Percentiles rank a stretch among this genome's conserved stretches.
Evolutionary conservation across 2,888 invertebrate species (phyloP).

Genomic region (Escarpia spicata): DNA sequence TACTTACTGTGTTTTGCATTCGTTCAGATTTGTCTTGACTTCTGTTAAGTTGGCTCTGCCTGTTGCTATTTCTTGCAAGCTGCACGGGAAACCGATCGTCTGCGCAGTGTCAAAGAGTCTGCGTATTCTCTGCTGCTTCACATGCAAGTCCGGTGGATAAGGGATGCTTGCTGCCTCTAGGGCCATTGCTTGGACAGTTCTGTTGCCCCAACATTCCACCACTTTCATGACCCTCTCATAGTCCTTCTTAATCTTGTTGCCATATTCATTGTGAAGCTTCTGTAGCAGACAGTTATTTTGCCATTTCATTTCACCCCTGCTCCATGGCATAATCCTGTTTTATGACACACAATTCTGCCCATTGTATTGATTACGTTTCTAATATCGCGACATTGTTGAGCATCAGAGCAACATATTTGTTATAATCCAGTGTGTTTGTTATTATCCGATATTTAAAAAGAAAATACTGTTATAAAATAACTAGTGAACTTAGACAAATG

Average conservation of each 20-base stretch:
- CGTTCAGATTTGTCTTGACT: background rate
- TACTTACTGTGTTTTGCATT: background rate
- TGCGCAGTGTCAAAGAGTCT: background rate
- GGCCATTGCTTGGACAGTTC: background rate
- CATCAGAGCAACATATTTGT: background rate
- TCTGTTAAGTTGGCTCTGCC: background rate
- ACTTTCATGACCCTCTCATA: background rate
- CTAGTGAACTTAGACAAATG: too few species aligned
- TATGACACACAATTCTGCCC: background rate
- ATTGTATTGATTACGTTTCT: background rate
- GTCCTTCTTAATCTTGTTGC: background rate
- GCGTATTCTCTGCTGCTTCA: background rate
- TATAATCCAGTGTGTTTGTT: too few species aligned
- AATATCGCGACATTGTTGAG: background rate
- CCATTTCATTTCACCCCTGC: background rate
- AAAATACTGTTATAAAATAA: too few species aligned
- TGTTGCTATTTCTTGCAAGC: background rate
- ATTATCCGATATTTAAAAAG: too few species aligned
- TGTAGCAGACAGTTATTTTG: background rate
- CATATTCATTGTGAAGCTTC: background rate
- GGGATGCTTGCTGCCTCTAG: background rate
- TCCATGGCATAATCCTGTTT: background rate
- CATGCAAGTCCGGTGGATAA: background rate
- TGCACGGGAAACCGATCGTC: background rate
- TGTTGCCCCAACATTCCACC: background rate